phyloP scores from a whole-genome alignment of 2,888 invertebrate genomes.

The Clostera curtula region DNA sequence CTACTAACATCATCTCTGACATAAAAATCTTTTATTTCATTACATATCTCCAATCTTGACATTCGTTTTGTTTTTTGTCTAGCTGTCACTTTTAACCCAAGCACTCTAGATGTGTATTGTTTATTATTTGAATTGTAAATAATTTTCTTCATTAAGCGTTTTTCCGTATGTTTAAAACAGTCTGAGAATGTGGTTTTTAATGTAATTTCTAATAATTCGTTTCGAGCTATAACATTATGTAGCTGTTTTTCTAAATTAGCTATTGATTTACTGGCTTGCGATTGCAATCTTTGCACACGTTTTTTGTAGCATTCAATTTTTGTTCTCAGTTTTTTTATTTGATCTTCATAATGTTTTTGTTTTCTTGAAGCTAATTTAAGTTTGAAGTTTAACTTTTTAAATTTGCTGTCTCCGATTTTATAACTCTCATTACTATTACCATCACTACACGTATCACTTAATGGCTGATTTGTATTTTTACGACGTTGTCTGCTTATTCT shows the following conservation, averaged over 20 bases:
- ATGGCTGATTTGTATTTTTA: not conserved
- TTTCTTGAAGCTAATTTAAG: not conserved
- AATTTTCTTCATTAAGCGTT: not conserved
- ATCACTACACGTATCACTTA: not conserved
- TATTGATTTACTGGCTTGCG: not conserved
- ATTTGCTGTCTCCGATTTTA: not conserved
- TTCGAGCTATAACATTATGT: not conserved
- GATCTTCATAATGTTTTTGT: not conserved
- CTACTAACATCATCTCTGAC: conserved; percentile 7
- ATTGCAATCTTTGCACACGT: not conserved
- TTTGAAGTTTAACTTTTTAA: not conserved
- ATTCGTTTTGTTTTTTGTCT: not conserved
- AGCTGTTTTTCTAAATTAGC: not conserved
- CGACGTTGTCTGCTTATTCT: not conserved
- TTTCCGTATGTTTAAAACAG: not conserved
- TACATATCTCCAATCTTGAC: not conserved
- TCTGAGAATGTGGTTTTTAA: not conserved
- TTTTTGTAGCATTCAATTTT: conserved; percentile 1
- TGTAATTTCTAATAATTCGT: not conserved
- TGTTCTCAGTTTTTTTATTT: not conserved
- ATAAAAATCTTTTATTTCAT: conserved; percentile 1
- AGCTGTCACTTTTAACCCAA: not conserved
- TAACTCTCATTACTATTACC: not conserved
- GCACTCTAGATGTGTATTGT: not conserved
- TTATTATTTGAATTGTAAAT: not conserved